Evolutionary conservation across 2,888 invertebrate genomes (phyloP).

Genomic region (Quadroppia sp.): DNA sequence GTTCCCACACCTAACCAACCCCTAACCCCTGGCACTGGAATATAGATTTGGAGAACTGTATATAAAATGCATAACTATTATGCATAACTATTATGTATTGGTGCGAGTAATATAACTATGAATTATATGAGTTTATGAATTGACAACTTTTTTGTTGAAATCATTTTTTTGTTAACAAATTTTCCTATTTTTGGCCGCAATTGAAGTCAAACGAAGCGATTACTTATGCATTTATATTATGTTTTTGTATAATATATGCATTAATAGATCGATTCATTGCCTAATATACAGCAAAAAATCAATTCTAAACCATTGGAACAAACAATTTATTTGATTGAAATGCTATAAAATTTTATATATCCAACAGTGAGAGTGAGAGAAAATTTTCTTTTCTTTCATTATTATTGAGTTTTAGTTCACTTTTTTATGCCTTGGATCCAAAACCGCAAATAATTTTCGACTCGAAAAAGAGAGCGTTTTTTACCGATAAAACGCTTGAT

Average conservation of each 20-base stretch:
- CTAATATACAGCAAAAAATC: neutral
- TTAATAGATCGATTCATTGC: neutral
- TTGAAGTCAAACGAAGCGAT: constrained; percentile 1
- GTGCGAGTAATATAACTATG: neutral
- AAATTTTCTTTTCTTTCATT: neutral
- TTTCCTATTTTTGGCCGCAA: constrained; percentile 9
- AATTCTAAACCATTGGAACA: neutral
- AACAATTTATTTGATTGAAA: neutral
- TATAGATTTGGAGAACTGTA: too few relatives aligned
- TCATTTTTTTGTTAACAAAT: too few relatives aligned
- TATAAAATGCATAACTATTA: neutral
- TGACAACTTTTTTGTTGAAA: neutral
- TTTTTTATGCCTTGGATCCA: neutral
- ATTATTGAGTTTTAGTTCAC: neutral
- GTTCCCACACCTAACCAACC: constrained; percentile 26
- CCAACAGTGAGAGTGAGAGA: neutral
- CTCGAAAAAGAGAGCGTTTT: neutral
- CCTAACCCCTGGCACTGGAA: too few relatives aligned
- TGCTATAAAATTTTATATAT: too few relatives aligned
- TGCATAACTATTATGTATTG: constrained; percentile 32
- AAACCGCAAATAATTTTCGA: too few relatives aligned
- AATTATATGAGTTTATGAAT: constrained; percentile 9
- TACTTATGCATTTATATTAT: neutral
- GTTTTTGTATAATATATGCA: neutral
- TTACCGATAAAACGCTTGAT: neutral